Evolutionary conservation across 2,797 vertebrate species (phyloP), one percentile per base, ranked within the genome.

Genomic region (Halcyon leucocephala): DNA sequence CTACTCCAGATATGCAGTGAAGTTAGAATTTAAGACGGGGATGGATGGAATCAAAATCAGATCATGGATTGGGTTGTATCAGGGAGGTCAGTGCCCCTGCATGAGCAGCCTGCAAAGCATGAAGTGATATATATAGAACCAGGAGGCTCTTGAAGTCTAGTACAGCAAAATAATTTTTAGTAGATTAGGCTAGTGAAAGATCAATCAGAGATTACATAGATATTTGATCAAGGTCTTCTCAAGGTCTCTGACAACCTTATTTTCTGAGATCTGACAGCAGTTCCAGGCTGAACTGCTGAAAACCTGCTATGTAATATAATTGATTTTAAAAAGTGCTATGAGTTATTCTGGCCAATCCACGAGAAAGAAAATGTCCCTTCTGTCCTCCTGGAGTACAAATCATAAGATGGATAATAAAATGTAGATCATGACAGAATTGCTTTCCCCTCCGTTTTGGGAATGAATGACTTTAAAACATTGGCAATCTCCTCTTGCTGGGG

Each of bases 391-490:
- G 79, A 3, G 4, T 88, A 57, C 58, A 86, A 82, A 89, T 89
- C 46, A 58, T 72, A 54, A 82, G 41, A n/a, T n/a, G 74, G 61
- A 89, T 83, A 96, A 97, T 95, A 96, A 93, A 96, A 89, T 52
- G 66, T 48, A 86, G 85, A 89, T 79, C 3, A 5, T 81, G 76
- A 66, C 70, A 90, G 77, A 93, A 84, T 89, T 89, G 70, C 87
- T 84, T 96, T 91, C 46, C 85, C 46, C 66, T 88, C 70, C 3
- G 10, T 69, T 95, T 84, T 89, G 60, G 85, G 95, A 97, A 91
- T 33, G n/a, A 92, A 82, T 90, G 25, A 64, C 51, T 92, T 70
- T 48, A 62, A 94, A 96, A 28, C 37, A 35, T 62, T 96, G 91
- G 73, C 94, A 95, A 52, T 86, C 80, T 89, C 29, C 60, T 86